These are phyloP conservation scores for Steinernema scapterisci DNA, from an alignment of 2,888 invertebrate genomes.

Conservation along the genomic window DNA sequence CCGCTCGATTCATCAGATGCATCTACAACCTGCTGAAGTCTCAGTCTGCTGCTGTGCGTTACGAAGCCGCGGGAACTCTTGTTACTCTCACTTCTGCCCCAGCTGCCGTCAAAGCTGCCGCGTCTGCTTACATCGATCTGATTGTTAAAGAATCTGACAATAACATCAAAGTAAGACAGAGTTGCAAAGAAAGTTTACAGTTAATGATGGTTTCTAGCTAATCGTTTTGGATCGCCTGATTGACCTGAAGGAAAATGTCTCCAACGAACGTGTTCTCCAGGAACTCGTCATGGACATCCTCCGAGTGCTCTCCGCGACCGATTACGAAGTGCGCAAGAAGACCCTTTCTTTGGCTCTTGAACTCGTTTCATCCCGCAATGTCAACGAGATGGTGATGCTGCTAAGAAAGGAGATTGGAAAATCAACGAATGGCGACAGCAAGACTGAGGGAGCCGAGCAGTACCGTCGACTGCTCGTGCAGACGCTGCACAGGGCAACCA, in stretches of 20 bases:
- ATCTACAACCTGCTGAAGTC: slow-evolving; percentile 96
- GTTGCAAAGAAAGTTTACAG: background rate
- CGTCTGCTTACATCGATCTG: slow-evolving; percentile 95
- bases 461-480: slow-evolving; percentile 89
- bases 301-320: slow-evolving; percentile 86
- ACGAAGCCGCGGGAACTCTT: slow-evolving; percentile 97
- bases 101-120: slow-evolving; percentile 94
- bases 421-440: slow-evolving; percentile 51
- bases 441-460: slow-evolving; percentile 84
- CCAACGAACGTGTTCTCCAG: slow-evolving; percentile 68
- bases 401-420: slow-evolving; percentile 67
- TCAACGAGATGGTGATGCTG: slow-evolving; percentile 77
- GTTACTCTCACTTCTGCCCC: slow-evolving; percentile 96
- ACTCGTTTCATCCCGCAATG: slow-evolving; percentile 86
- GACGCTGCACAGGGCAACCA: slow-evolving; percentile 77
- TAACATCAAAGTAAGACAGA: slow-evolving; percentile 80
- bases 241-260: slow-evolving; percentile 76
- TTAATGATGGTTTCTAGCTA: slow-evolving; percentile 69
- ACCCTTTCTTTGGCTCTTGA: slow-evolving; percentile 84
- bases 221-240: slow-evolving; percentile 93
- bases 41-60: slow-evolving; percentile 87
- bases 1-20: slow-evolving; percentile 94
- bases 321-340: slow-evolving; percentile 88
- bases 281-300: slow-evolving; percentile 97
- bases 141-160: slow-evolving; percentile 99